These are phyloP conservation scores for Bufotes viridis DNA, from an alignment of 2,797 vertebrate species.

Conservation along the genomic window DNA sequence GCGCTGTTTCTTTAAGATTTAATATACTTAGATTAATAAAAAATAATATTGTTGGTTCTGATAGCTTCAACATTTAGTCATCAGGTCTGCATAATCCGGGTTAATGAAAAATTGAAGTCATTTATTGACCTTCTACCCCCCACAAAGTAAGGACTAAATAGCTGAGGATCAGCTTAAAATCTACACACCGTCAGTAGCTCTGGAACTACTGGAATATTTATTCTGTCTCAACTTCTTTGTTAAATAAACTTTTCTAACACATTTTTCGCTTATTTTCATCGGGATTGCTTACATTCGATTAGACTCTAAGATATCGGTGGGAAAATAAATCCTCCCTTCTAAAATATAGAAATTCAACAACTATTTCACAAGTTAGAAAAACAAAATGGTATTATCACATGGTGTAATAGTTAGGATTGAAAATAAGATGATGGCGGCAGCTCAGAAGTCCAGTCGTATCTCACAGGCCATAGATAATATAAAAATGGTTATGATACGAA, in stretches of 20 bases:
- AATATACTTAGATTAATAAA: not conserved
- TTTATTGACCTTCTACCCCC: not conserved
- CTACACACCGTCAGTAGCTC: constrained; percentile 28
- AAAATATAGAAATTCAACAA: constrained; percentile 29
- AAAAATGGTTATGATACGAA: not conserved
- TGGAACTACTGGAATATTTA: constrained; percentile 23
- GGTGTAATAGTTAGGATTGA: constrained; percentile 24
- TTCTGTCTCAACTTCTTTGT: constrained; percentile 36
- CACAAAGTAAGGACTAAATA: not conserved
- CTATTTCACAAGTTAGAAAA: constrained; percentile 43
- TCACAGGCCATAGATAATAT: not conserved
- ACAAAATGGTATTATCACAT: constrained; percentile 22
- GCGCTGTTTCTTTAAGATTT: not conserved
- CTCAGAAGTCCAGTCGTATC: not conserved
- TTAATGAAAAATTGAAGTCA: not conserved
- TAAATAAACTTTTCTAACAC: constrained; percentile 49
- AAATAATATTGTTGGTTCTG: not conserved
- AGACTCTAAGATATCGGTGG: constrained; percentile 7
- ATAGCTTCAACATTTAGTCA: not conserved
- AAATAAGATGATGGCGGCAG: not conserved
- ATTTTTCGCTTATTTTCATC: constrained; percentile 45
- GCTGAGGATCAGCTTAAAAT: not conserved
- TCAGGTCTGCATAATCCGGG: not conserved
- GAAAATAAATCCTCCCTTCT: constrained; percentile 30
- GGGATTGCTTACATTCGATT: constrained; percentile 28